Conservation (phyloP, 2,888 invertebrate species). For the Amiota minor region DNA sequence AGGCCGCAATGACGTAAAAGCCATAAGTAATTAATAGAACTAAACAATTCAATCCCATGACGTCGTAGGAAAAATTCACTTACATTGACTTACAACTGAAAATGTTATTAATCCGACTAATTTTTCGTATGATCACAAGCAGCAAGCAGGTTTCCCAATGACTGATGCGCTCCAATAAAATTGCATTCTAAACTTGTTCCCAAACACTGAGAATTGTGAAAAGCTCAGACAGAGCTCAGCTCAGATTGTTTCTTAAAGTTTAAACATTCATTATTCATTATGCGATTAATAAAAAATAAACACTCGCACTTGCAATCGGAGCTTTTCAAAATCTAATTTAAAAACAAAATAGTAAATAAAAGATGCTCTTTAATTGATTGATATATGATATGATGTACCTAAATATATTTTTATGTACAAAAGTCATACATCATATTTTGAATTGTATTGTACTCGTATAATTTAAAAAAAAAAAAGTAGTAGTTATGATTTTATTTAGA, state of each 20-base stretch:
- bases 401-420: too few species aligned
- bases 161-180: background rate
- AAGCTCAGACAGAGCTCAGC: background rate
- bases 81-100: background rate
- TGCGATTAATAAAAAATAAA: background rate
- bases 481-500: too few species aligned
- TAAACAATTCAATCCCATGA: background rate
- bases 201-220: background rate
- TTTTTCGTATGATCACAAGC: background rate
- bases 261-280: background rate
- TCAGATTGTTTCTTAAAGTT: too few species aligned
- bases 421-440: too few species aligned
- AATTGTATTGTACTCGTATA: too few species aligned
- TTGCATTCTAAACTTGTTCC: background rate
- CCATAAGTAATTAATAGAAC: background rate
- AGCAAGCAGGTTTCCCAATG: conserved; percentile 10
- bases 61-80: background rate
- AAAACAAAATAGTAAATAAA: too few species aligned
- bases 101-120: background rate
- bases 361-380: too few species aligned
- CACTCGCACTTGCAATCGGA: too few species aligned
- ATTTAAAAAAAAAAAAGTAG: too few species aligned
- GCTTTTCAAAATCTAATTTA: too few species aligned
- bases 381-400: too few species aligned
- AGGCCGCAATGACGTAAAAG: conserved; percentile 34